Conservation (phyloP, 1,140 invertebrate species). For the Medauroidea extradentata region DNA sequence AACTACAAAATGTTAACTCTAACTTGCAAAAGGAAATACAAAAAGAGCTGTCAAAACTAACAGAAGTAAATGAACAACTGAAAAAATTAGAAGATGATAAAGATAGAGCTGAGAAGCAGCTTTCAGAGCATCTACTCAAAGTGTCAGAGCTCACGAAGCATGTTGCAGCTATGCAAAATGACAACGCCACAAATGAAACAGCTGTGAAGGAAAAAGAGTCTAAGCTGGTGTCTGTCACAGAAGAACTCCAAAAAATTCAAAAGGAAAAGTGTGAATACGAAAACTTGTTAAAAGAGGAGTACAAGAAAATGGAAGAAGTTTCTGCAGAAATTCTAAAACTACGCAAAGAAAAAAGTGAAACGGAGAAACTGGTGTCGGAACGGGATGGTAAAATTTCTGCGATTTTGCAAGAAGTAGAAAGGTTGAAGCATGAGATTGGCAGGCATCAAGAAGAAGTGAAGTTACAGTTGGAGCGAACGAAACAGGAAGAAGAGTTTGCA, state of each 20-base stretch:
- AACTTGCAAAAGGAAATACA: neutral
- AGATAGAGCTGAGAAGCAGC: slow-evolving; percentile 29
- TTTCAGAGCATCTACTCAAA: slow-evolving; percentile 37
- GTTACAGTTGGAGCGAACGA: slow-evolving; percentile 16
- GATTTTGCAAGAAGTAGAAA: slow-evolving; percentile 4
- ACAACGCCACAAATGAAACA: neutral
- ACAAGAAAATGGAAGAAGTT: neutral
- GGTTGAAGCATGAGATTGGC: slow-evolving; percentile 33
- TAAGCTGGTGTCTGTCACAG: neutral
- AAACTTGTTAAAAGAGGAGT: neutral
- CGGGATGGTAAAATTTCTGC: slow-evolving; percentile 6
- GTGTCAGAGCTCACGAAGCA: slow-evolving; percentile 31
- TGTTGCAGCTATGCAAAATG: neutral
- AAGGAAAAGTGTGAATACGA: neutral
- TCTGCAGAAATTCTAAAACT: neutral
- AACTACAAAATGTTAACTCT: slow-evolving; percentile 1
- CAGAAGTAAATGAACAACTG: neutral
- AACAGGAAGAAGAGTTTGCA: slow-evolving; percentile 14
- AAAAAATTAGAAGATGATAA: neutral
- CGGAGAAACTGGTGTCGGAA: neutral
- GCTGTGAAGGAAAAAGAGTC: neutral
- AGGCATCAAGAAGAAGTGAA: slow-evolving; percentile 20
- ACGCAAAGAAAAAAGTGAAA: neutral
- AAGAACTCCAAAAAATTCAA: neutral
- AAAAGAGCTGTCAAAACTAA: neutral